Conservation (phyloP, 2,113 vertebrate species). For the Festucalex cinctus region DNA sequence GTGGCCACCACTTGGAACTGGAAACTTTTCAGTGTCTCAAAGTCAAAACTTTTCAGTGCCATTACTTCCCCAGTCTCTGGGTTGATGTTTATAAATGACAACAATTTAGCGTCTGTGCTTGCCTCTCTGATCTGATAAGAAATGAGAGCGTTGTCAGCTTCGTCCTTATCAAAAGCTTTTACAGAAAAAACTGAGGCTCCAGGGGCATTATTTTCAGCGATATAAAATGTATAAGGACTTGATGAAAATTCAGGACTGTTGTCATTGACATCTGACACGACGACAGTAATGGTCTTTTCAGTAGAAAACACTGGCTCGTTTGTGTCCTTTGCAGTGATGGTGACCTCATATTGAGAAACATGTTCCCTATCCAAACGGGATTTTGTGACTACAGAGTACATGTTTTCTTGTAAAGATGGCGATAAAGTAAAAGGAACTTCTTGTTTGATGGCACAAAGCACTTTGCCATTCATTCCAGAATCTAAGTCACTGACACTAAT, state of each 20-base stretch:
- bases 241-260: conserved; percentile 49
- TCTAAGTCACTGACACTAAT: conserved; percentile 56
- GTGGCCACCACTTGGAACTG: conserved; percentile 57
- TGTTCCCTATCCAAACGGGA: conserved; percentile 46
- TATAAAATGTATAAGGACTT: conserved; percentile 48
- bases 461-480: conserved; percentile 52
- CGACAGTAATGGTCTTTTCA: conserved; percentile 42
- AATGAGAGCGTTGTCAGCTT: conserved; percentile 37
- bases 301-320: conserved; percentile 38
- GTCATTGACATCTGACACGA: conserved; percentile 63
- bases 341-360: conserved; percentile 54
- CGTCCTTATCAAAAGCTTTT: conserved; percentile 50
- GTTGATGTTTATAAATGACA: conserved; percentile 49
- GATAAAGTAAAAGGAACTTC: conserved; percentile 46
- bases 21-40: conserved; percentile 57
- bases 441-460: conserved; percentile 25
- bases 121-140: conserved; percentile 37
- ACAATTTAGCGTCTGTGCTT: neutral
- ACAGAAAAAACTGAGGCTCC: conserved; percentile 48
- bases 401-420: conserved; percentile 51
- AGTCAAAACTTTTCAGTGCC: conserved; percentile 63
- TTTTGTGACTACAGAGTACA: conserved; percentile 50
- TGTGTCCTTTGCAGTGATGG: conserved; percentile 48
- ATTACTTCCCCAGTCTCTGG: conserved; percentile 25
- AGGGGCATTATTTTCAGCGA: conserved; percentile 54